A percentile compares a stretch with the other conserved stretches of the same genome.
These are phyloP conservation scores for Drosophila infuscata DNA, from an alignment of 2,888 invertebrate species.

Conservation along the genomic window DNA sequence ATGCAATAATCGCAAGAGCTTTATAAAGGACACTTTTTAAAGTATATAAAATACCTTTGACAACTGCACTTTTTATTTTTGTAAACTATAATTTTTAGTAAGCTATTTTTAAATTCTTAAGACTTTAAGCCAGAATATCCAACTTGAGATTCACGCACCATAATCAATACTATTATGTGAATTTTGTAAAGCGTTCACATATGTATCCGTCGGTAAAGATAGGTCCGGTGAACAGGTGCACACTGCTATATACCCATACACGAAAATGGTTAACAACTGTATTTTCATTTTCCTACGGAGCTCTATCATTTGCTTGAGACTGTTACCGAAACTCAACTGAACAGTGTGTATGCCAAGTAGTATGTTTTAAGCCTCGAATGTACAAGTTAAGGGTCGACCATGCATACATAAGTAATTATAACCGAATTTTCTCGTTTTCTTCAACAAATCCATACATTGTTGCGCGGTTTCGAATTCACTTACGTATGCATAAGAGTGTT, in stretches of 20 bases:
- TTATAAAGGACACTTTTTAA: background rate
- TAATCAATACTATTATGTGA: conserved; percentile 73
- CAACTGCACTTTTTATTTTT: background rate
- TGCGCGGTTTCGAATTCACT: conserved; percentile 29
- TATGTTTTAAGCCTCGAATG: conserved; percentile 36
- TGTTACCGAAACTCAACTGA: conserved; percentile 45
- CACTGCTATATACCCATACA: conserved; percentile 1
- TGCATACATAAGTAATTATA: conserved; percentile 16
- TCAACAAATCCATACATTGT: conserved; percentile 1
- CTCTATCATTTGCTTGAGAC: conserved; percentile 18
- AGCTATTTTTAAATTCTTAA: background rate
- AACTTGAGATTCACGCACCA: conserved; percentile 53
- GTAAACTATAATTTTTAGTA: background rate
- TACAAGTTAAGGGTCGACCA: conserved; percentile 16
- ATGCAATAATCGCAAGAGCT: background rate
- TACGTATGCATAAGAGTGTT: conserved; percentile 53
- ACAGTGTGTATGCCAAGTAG: conserved; percentile 21
- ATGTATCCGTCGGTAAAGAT: conserved; percentile 71
- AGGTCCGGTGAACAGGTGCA: conserved; percentile 27
- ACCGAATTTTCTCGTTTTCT: conserved; percentile 3
- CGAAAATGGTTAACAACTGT: conserved; percentile 15
- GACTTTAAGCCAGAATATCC: background rate
- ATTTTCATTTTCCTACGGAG: conserved; percentile 33
- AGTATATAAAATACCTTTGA: background rate
- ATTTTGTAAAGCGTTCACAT: conserved; percentile 78